A percentile compares a stretch with the other conserved stretches of the same genome.
These are phyloP conservation scores for Halotydeus destructor DNA, from an alignment of 1,140 invertebrate species.

Conservation along the genomic window DNA sequence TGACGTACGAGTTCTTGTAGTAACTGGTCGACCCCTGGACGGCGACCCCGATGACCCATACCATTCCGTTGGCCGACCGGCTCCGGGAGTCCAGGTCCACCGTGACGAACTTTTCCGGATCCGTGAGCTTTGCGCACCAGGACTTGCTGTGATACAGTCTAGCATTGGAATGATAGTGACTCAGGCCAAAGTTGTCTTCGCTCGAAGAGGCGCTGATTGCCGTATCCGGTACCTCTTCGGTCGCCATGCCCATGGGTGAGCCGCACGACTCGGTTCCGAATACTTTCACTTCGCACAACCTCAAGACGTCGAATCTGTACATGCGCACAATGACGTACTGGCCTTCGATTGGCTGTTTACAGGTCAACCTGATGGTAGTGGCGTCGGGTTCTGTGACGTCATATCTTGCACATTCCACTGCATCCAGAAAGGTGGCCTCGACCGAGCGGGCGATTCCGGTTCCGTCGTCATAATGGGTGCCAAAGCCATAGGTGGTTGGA, in stretches of 20 bases:
- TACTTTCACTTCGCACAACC: constrained; percentile 19
- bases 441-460: constrained; percentile 16
- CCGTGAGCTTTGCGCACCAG: constrained; percentile 17
- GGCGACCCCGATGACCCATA: constrained; percentile 16
- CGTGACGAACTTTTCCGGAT: constrained; percentile 14
- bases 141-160: constrained; percentile 15
- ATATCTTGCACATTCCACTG: constrained; percentile 17
- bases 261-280: constrained; percentile 20
- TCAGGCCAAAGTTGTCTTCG: constrained; percentile 7
- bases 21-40: constrained; percentile 15
- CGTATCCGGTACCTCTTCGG: constrained; percentile 18
- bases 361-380: constrained; percentile 14
- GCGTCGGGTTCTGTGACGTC: constrained; percentile 15
- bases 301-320: constrained; percentile 17
- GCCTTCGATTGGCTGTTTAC: constrained; percentile 18
- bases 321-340: constrained; percentile 19
- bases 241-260: constrained; percentile 20
- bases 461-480: constrained; percentile 16
- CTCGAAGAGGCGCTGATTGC: constrained; percentile 16
- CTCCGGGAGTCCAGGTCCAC: no score
- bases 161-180: constrained; percentile 15
- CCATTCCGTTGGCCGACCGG: no score
- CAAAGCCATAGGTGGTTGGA: constrained; percentile 13
- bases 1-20: constrained; percentile 12
- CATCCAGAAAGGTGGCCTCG: constrained; percentile 14